Evolutionary conservation across 2,113 vertebrate species (phyloP).

Genomic region (Rhabdornis inornatus): DNA sequence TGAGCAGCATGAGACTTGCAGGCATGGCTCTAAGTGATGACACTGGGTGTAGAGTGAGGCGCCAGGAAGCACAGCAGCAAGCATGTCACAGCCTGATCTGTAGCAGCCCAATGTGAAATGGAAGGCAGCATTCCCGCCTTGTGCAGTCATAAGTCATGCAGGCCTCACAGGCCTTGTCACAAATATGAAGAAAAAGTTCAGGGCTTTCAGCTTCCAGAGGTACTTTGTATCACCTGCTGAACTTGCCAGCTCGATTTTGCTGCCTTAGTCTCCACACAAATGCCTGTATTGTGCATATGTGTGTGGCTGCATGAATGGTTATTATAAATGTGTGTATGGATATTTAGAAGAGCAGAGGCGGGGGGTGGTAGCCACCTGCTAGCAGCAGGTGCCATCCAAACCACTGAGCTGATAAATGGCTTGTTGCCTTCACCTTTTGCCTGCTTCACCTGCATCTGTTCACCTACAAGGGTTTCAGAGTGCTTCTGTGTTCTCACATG

Average conservation of each 20-base stretch:
- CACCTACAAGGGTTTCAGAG: neutral
- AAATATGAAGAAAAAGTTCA: neutral
- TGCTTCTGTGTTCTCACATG: neutral
- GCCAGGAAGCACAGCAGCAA: neutral
- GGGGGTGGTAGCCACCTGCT: neutral
- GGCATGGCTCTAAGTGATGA: neutral
- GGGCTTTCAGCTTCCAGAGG: neutral
- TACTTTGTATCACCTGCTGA: neutral
- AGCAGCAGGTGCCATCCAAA: neutral
- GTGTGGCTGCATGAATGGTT: neutral
- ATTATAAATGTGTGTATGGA: neutral
- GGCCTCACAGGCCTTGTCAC: constrained; percentile 27
- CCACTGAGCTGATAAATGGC: neutral
- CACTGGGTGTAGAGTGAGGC: neutral
- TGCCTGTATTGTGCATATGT: neutral
- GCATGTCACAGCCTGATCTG: neutral
- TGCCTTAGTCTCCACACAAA: neutral
- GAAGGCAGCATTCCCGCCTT: neutral
- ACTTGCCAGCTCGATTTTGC: neutral
- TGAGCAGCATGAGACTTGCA: neutral
- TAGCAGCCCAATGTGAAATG: neutral
- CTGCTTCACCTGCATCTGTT: neutral
- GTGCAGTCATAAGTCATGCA: neutral
- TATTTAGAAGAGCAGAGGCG: neutral
- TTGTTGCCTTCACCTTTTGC: neutral